Base-by-base conservation (phyloP, 1,140 invertebrate species). In the Wiebesia pumilae region DNA sequence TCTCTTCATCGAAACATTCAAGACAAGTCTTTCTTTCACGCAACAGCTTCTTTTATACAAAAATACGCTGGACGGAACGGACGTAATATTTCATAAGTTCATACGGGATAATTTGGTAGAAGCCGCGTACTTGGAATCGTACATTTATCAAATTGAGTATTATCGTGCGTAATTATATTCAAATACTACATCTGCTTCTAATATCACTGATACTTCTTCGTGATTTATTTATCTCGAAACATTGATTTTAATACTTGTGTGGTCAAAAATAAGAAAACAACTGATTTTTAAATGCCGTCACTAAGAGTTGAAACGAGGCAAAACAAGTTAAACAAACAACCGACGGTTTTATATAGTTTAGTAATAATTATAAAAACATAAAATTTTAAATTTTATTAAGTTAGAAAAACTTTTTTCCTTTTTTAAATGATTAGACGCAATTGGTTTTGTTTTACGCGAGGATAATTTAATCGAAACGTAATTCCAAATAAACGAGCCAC, bases 21-120 rank as follows among this genome's bases (percentile, higher is more conserved):
- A 81, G 38, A 75, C 33, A 14, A 40, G 54, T 81, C 43, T 1
- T 30, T 81, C 67, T 86, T 58, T 75, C 40, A 81, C 38, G n/a
- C 79, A 81, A 73, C 78, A 82, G 24, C 16, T 79, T 43, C 33
- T 87, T 71, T 87, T 88, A 91, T 92, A 93, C 73, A 92, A 92
- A 92, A 92, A 92, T 92, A 92, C 89, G 89, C 89, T 92, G 92
- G 92, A 93, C 92, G 92, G 92, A 92, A 89, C 88, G 71, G 83
- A 90, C 87, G 81, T 77, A 77, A 81, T 82, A 78, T 67, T 12
- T 82, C 24, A 33, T 65, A 79, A 54, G 30, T 84, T n/a, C 65
- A 77, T 14, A 40, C 38, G 62, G 71, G 82, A 65, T 77, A 38
- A 84, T 27, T 30, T 77, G n/a, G 38, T n/a, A 58, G 51, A 62